Evolutionary conservation across 2,797 vertebrate genomes (phyloP).

Genomic region (Phrynocephalus vlangalii): DNA sequence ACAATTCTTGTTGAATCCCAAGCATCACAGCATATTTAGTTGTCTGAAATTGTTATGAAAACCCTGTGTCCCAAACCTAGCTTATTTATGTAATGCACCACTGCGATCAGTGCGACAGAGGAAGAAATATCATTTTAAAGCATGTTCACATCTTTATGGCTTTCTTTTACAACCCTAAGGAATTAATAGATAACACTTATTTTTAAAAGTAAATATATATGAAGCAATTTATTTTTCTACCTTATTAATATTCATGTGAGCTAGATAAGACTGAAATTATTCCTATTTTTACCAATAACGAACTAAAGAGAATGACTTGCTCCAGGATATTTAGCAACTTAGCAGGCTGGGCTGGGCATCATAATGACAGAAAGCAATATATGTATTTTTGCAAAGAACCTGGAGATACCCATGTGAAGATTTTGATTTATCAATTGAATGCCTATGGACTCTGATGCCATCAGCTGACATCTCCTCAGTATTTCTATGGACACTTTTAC

Average conservation of each 20-base stretch:
- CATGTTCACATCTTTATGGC: neutral
- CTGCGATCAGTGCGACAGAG: too few relatives aligned
- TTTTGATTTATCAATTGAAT: neutral
- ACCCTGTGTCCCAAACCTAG: too few relatives aligned
- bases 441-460: neutral
- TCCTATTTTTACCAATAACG: neutral
- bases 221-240: neutral
- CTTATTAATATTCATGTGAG: conserved; percentile 3
- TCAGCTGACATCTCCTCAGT: neutral
- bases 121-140: neutral
- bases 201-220: conserved; percentile 9
- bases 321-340: neutral
- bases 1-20: too few relatives aligned
- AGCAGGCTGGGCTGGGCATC: neutral
- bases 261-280: conserved; percentile 1
- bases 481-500: too few relatives aligned
- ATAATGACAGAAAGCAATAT: neutral
- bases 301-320: neutral
- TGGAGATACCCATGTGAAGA: neutral
- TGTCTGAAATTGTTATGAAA: too few relatives aligned
- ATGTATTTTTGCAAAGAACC: neutral
- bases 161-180: conserved; percentile 4
- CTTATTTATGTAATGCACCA: too few relatives aligned
- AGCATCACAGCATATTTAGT: too few relatives aligned
- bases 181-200: neutral